Percentiles rank a stretch among this genome's conserved stretches.
Conservation (phyloP, 2,888 invertebrate genomes). For the Folsomia candida region DNA sequence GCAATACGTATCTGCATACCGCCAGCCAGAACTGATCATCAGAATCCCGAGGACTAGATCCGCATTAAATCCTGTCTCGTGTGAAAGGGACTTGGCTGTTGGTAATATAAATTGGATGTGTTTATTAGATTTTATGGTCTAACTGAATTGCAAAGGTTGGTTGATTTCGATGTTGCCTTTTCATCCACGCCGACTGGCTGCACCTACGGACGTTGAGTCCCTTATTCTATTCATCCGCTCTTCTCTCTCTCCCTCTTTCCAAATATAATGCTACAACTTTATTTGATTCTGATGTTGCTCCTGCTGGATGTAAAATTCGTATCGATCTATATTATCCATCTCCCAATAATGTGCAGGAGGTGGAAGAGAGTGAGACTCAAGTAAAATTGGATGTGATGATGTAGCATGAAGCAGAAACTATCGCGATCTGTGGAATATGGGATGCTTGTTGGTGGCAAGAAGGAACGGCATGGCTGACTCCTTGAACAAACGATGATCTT, state of each 20-base stretch:
- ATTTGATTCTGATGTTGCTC: background rate
- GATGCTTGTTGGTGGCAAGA: background rate
- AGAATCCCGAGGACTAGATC: background rate
- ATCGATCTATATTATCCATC: background rate
- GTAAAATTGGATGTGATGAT: background rate
- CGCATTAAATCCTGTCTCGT: background rate
- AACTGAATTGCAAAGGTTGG: constrained; percentile 43
- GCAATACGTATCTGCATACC: background rate
- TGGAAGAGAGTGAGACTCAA: background rate
- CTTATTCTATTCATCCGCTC: background rate
- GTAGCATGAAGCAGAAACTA: constrained; percentile 1
- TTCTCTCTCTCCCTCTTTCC: background rate
- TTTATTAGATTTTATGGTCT: constrained; percentile 44
- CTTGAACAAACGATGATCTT: constrained; percentile 13
- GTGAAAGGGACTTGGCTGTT: constrained; percentile 17
- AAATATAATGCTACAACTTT: background rate
- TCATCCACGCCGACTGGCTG: constrained; percentile 12
- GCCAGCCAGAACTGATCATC: background rate
- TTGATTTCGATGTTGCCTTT: constrained; percentile 40
- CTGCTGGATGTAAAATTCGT: background rate
- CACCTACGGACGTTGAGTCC: background rate
- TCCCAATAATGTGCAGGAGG: background rate
- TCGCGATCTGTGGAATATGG: background rate
- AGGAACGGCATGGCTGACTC: constrained; percentile 8
- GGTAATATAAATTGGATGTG: constrained; percentile 41